These are phyloP conservation scores for Biston betularia DNA, from an alignment of 2,888 invertebrate genomes.

Conservation along the genomic window DNA sequence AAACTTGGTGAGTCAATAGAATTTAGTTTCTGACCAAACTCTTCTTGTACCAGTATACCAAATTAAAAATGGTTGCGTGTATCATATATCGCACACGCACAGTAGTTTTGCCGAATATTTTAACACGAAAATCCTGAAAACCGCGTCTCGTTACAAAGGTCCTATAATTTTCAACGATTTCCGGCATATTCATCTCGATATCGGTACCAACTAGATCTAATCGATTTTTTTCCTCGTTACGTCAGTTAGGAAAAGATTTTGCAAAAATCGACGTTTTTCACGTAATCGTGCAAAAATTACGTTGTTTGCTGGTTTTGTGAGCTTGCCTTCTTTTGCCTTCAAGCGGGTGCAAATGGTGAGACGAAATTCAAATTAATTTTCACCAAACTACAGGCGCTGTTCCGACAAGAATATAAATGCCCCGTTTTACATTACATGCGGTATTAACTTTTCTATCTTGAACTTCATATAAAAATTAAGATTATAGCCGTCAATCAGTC, in stretches of 20 bases:
- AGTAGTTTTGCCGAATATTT: conserved; percentile 20
- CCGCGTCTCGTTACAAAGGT: conserved; percentile 12
- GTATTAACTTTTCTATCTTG: neutral
- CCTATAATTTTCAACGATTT: conserved; percentile 26
- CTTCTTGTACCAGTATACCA: neutral
- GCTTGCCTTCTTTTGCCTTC: neutral
- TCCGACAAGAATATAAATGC: neutral
- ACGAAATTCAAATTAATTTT: conserved; percentile 1
- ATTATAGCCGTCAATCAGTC: neutral
- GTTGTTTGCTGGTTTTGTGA: neutral
- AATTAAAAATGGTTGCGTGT: neutral
- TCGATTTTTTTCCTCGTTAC: conserved; percentile 31
- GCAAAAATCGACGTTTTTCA: conserved; percentile 19
- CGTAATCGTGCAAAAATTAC: neutral
- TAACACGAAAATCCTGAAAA: conserved; percentile 35
- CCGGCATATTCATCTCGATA: conserved; percentile 31
- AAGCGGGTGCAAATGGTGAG: conserved; percentile 10
- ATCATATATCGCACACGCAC: conserved; percentile 8
- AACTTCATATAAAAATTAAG: neutral
- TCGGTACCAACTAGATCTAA: conserved; percentile 68
- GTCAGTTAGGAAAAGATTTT: conserved; percentile 35
- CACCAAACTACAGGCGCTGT: neutral
- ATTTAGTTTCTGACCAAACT: conserved; percentile 19
- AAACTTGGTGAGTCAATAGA: conserved; percentile 37
- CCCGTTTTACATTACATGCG: neutral